These are phyloP conservation scores for Protaetia brevitarsis DNA, from an alignment of 1,140 invertebrate genomes.

Conservation along the genomic window DNA sequence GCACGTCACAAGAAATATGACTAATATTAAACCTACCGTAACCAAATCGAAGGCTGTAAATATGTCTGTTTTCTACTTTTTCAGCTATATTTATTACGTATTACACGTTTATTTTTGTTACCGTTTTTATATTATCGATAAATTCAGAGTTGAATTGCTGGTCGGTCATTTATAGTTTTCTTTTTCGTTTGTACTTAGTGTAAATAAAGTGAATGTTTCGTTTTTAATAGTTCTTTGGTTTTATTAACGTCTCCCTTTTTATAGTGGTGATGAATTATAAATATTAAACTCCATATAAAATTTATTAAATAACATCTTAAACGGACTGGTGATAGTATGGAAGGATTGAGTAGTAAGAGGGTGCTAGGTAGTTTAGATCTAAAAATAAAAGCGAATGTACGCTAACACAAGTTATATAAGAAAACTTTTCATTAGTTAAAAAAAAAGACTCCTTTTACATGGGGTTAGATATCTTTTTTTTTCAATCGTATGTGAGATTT, in stretches of 20 bases:
- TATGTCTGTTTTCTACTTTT: conserved; percentile 19
- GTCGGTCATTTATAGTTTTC: not conserved
- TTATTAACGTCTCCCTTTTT: not conserved
- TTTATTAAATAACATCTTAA: no score
- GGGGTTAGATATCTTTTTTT: no score
- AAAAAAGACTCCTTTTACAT: no score
- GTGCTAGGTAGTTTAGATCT: no score
- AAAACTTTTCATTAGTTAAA: no score
- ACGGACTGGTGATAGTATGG: no score
- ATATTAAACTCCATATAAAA: no score
- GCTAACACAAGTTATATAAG: no score
- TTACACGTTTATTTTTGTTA: conserved; percentile 18
- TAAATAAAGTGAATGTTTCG: not conserved
- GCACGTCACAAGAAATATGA: conserved; percentile 15
- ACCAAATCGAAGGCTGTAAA: conserved; percentile 24
- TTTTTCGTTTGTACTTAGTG: conserved; percentile 21
- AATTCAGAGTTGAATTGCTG: not conserved
- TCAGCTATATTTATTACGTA: conserved; percentile 11
- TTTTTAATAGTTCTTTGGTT: not conserved
- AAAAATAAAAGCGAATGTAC: no score
- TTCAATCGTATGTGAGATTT: no score
- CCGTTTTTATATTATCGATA: conserved; percentile 8
- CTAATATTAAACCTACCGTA: not conserved
- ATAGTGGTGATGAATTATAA: not conserved
- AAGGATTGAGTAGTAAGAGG: no score